phyloP scores from a whole-genome alignment of 1,140 invertebrate species.

The Hyles vespertilio region DNA sequence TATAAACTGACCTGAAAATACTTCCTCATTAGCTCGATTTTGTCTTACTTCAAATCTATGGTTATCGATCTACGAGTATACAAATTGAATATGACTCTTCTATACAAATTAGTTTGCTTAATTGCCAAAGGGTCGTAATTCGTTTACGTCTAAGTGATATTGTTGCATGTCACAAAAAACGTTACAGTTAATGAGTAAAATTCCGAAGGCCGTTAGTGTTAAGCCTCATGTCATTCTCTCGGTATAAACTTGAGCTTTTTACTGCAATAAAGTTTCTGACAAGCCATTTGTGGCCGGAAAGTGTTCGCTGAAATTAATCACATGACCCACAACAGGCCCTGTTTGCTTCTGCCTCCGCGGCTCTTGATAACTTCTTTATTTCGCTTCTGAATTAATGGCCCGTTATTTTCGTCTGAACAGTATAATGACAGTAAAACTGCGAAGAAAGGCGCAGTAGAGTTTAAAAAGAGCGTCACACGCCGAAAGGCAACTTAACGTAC shows the following conservation, averaged over 20 bases:
- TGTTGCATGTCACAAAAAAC: slow-evolving; percentile 20
- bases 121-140: neutral
- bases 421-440: slow-evolving; percentile 11
- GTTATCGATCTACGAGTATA: neutral
- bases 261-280: slow-evolving; percentile 49
- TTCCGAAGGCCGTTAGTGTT: slow-evolving; percentile 46
- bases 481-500: slow-evolving; percentile 19
- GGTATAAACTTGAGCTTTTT: slow-evolving; percentile 42
- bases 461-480: slow-evolving; percentile 12
- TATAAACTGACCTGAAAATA: slow-evolving; percentile 61
- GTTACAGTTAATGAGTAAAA: slow-evolving; percentile 39
- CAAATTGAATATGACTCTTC: neutral
- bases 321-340: slow-evolving; percentile 33
- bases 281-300: slow-evolving; percentile 44
- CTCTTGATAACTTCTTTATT: slow-evolving; percentile 39
- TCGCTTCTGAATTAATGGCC: slow-evolving; percentile 27
- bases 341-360: slow-evolving; percentile 22
- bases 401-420: slow-evolving; percentile 7
- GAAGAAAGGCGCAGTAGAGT: slow-evolving; percentile 12
- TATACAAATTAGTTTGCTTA: neutral
- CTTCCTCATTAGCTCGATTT: slow-evolving; percentile 48
- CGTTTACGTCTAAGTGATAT: neutral
- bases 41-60: slow-evolving; percentile 10
- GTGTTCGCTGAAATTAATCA: slow-evolving; percentile 44
- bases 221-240: slow-evolving; percentile 40